phyloP scores from a whole-genome alignment of 1,140 invertebrate species.

The Tribolium castaneum region DNA sequence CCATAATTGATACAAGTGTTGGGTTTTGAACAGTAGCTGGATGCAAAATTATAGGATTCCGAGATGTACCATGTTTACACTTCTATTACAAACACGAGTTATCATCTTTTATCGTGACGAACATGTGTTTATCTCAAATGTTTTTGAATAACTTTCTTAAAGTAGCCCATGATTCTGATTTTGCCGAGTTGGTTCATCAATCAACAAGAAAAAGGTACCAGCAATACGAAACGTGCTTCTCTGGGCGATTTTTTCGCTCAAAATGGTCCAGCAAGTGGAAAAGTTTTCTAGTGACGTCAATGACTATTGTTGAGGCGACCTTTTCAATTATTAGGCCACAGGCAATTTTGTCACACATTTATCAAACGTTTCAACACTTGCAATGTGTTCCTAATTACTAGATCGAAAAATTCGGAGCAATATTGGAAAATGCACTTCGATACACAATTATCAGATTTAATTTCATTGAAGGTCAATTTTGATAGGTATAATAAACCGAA shows the following conservation, averaged over 20 bases:
- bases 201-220: background rate
- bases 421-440: background rate
- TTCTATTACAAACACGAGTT: constrained; percentile 1
- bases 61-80: background rate
- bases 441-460: constrained; percentile 15
- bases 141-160: background rate
- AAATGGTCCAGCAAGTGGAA: background rate
- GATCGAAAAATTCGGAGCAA: background rate
- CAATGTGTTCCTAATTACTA: background rate
- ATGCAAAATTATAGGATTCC: background rate
- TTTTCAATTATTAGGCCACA: constrained; percentile 45
- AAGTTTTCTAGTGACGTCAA: constrained; percentile 45
- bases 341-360: constrained; percentile 4
- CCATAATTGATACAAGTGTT: background rate
- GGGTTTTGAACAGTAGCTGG: background rate
- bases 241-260: background rate
- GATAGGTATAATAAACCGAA: constrained; percentile 16
- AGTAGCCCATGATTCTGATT: background rate
- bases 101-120: background rate
- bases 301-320: constrained; percentile 39
- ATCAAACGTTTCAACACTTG: constrained; percentile 1
- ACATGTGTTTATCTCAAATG: constrained; percentile 30
- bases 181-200: background rate
- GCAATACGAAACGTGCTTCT: background rate
- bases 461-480: constrained; percentile 32